Base-by-base conservation (phyloP, 2,888 invertebrate species). In the Leucophenga maculata region DNA sequence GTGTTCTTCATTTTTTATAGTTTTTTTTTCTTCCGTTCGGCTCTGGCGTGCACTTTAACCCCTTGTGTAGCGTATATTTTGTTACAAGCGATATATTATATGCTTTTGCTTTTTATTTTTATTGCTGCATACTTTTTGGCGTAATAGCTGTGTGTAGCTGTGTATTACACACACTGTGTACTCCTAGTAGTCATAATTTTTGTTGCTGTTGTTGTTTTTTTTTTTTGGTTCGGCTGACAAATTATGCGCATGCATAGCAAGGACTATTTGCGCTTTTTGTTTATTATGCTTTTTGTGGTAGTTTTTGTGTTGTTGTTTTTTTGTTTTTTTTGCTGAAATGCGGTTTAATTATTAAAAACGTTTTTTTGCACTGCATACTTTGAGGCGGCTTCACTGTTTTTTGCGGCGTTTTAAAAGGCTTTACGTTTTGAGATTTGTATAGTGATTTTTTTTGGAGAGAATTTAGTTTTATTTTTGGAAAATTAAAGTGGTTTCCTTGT, bases 291-390 rank as follows among this genome's bases (percentile, higher is more conserved):
- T 60, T 50, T 44, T 59, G 48, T 46, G 20, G 31, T 60, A 68
- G 48, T 77, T 26, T 46, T 13, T 46, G 3, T 46, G 2, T 46
- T 46, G 2, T 46, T 50, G 6, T 1, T 50, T 70, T 26, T 62
- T 31, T 20, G 3, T 13, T 26, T 60, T 67, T 60, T 32, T 18
- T 59, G 31, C 31, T 31, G 31, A 68, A 68, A 60, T 77, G 75
- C 67, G 82, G 82, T 80, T 80, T 82, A 80, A 80, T 80, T 82
- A 80, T 79, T 79, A 75, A 80, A 80, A 79, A 79, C 8, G 39
- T 39, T 39, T 39, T 39, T 11, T 39, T 39, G 8, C 8, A 39
- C 11, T 6, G 11, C 11, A 39, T 39, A 39, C 39, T 39, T 39
- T 39, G 39, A 39, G 8, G 39, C 39, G 39, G 11, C 8, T 8